Conservation (phyloP, 2,113 vertebrate genomes). For the Mastomys natalensis region DNA sequence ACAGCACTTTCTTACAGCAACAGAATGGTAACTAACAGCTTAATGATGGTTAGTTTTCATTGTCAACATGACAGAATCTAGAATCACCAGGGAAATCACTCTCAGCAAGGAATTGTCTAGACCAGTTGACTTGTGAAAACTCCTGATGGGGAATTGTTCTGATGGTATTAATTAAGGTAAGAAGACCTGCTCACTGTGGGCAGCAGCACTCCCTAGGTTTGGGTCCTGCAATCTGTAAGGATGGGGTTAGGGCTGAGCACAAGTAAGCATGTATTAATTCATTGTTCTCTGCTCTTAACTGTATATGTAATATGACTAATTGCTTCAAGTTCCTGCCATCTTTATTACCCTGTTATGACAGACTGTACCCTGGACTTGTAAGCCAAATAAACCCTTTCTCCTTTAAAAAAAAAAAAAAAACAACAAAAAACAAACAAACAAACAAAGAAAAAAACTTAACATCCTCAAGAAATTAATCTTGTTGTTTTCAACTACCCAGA, state of each 20-base stretch:
- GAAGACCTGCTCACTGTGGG: background rate
- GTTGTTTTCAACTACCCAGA: background rate
- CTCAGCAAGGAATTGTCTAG: background rate
- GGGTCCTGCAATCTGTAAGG: background rate
- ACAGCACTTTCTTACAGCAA: background rate
- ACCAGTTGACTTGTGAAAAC: too few species aligned
- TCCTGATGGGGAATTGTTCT: too few species aligned
- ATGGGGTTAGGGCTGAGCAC: background rate
- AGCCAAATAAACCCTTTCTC: background rate
- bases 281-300: background rate
- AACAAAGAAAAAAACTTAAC: too few species aligned
- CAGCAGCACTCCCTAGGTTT: background rate
- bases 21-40: background rate
- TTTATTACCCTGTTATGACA: background rate
- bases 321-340: too few species aligned
- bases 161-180: background rate
- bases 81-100: background rate
- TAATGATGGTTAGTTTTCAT: too few species aligned
- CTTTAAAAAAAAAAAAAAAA: background rate
- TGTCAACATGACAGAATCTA: background rate
- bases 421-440: too few species aligned
- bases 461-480: background rate
- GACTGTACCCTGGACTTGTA: background rate
- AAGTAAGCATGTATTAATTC: background rate
- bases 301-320: background rate